A percentile compares a stretch with the other conserved stretches of the same genome.
These are phyloP conservation scores for Sipha flava DNA, from an alignment of 1,140 invertebrate species.

Conservation along the genomic window DNA sequence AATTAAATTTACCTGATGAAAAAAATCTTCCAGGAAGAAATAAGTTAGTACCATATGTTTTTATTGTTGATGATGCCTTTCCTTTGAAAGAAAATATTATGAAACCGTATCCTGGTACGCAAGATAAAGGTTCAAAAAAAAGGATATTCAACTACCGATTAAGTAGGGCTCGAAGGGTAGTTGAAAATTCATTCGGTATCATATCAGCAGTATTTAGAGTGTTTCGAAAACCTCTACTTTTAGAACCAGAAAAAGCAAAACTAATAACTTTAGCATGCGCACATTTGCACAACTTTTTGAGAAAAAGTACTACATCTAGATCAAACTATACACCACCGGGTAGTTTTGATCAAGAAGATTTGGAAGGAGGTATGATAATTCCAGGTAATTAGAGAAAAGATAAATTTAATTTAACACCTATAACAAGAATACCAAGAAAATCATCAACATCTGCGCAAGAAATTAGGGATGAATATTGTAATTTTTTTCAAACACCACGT, in stretches of 20 bases:
- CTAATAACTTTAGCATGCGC: conserved; percentile 40
- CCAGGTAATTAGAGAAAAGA: neutral
- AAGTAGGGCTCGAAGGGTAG: conserved; percentile 43
- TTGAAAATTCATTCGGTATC: conserved; percentile 51
- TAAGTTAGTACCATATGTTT: conserved; percentile 22
- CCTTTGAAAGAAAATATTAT: conserved; percentile 44
- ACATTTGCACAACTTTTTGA: neutral
- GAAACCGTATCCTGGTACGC: conserved; percentile 46
- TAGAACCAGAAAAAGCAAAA: conserved; percentile 39
- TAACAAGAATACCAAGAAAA: neutral
- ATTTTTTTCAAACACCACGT: too few species aligned
- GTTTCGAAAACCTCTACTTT: conserved; percentile 41
- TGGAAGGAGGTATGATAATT: neutral
- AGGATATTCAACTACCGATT: conserved; percentile 44
- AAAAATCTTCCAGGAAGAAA: neutral
- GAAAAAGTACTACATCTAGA: neutral
- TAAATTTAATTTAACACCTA: neutral
- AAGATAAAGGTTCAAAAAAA: conserved; percentile 43
- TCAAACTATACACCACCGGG: neutral
- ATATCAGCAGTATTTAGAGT: conserved; percentile 44
- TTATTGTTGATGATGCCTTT: conserved; percentile 49
- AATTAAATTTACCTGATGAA: conserved; percentile 10
- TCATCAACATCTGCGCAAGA: neutral
- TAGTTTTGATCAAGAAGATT: neutral
- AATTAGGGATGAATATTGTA: neutral